Evolutionary conservation across 2,113 vertebrate genomes (phyloP), one percentile per base, ranked within the genome.

Genomic region (Agelaius tricolor): DNA sequence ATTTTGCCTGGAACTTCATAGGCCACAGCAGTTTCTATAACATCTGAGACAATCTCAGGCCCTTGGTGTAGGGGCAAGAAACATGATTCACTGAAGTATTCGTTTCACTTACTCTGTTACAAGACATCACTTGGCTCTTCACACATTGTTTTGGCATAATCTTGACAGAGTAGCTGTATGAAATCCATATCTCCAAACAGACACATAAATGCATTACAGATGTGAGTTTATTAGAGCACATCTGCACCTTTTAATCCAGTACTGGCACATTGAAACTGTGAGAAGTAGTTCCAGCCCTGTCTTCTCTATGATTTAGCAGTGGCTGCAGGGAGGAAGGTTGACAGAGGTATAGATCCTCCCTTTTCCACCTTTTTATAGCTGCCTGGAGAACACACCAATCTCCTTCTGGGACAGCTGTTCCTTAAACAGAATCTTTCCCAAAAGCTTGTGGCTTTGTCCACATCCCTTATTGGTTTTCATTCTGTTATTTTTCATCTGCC

Each of bases 121-220:
- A 79, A 66, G 68, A 69, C 75, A 95, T 93, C 85, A 54, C 46
- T 97, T 95, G 92, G 89, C 90, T 94, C 82, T 86, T 94, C 86
- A 63, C 79, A 78, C 73, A 24, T 96, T 92, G 59, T 95, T 96
- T 95, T 96, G 94, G 88, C 93, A 93, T 94, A 91, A 93, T 89
- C 85, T 94, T 97, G 93, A 93, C 65, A 63, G 88, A 91, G 76
- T 67, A 86, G 80, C 94, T 88, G 63, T 46, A 84, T 90, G 83
- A 95, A 97, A 96, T 58, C 52, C 57, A 9, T 78, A 89, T 94
- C 92, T 92, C 4, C 0, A 86, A 91, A 81, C 52, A 86, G 76
- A 31, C 72, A 78, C 76, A 95, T 78, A 97, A 93, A 95, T 93
- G 78, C 33, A 46, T 86, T 86, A 69, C 94, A 94, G 95, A 96